phyloP scores from a whole-genome alignment of 2,113 vertebrate species.

The Synodontis membranacea region DNA sequence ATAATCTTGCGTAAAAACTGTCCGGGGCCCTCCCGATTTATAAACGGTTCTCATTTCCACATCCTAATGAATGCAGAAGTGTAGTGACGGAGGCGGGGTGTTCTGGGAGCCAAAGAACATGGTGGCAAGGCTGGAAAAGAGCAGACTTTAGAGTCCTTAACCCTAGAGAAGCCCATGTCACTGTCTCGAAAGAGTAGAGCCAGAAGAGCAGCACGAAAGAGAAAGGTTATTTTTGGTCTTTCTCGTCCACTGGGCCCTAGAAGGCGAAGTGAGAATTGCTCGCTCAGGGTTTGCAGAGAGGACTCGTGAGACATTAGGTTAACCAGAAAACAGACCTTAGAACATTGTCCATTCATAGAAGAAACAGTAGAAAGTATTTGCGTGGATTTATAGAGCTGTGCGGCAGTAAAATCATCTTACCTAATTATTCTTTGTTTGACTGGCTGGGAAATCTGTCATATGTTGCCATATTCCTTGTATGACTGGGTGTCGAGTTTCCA shows the following conservation, averaged over 20 bases:
- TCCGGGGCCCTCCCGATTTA: background rate
- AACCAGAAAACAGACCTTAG: background rate
- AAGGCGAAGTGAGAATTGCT: background rate
- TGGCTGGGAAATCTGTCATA: background rate
- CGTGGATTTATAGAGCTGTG: background rate
- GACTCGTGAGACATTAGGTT: background rate
- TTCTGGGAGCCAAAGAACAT: background rate
- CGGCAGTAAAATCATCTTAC: background rate
- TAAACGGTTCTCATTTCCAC: background rate
- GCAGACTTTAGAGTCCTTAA: background rate
- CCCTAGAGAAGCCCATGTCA: background rate
- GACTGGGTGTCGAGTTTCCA: background rate
- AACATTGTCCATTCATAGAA: background rate
- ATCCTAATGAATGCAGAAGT: slow-evolving; percentile 1
- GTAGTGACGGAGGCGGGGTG: background rate
- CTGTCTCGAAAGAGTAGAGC: background rate
- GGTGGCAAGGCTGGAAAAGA: background rate
- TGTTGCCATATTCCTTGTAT: background rate
- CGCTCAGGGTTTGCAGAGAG: background rate
- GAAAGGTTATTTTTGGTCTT: background rate
- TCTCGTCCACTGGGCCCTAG: background rate
- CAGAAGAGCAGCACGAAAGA: background rate
- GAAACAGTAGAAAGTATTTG: background rate
- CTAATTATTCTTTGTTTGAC: background rate
- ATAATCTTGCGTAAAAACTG: background rate